phyloP scores from a whole-genome alignment of 2,888 invertebrate species.

The Fragum fragum region DNA sequence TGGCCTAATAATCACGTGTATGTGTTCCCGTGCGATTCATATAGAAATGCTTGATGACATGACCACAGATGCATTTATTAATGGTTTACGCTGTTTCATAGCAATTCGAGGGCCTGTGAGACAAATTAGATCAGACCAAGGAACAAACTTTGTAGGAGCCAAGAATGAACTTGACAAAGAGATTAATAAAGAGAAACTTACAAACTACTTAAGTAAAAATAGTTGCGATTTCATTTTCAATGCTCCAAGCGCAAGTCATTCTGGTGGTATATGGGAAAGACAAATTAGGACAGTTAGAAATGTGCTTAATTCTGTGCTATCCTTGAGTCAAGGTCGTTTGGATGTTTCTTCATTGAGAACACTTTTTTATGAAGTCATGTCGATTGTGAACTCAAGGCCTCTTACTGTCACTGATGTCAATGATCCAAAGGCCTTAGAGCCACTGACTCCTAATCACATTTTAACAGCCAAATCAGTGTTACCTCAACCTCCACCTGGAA shows the following conservation, averaged over 20 bases:
- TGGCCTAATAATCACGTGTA: slow-evolving; percentile 73
- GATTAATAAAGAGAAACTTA: slow-evolving; percentile 12
- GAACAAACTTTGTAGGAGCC: slow-evolving; percentile 74
- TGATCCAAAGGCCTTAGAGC: slow-evolving; percentile 34
- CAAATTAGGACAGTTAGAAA: slow-evolving; percentile 68
- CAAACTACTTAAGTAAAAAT: slow-evolving; percentile 36
- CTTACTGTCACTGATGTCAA: slow-evolving; percentile 47
- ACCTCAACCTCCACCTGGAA: slow-evolving; percentile 53
- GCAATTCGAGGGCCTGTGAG: slow-evolving; percentile 64
- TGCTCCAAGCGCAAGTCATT: slow-evolving; percentile 71
- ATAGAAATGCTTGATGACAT: slow-evolving; percentile 71
- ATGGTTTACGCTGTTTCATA: slow-evolving; percentile 67
- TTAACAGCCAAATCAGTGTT: slow-evolving; percentile 46
- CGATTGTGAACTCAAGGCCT: slow-evolving; percentile 47
- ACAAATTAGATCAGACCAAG: slow-evolving; percentile 68
- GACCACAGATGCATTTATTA: slow-evolving; percentile 72
- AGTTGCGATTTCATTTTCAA: neutral
- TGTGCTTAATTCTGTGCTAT: slow-evolving; percentile 64
- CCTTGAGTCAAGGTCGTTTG: slow-evolving; percentile 34
- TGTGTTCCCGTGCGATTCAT: slow-evolving; percentile 70
- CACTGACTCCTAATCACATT: slow-evolving; percentile 60
- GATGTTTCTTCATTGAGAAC: slow-evolving; percentile 50
- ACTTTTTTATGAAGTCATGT: slow-evolving; percentile 48
- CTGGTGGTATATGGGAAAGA: slow-evolving; percentile 64
- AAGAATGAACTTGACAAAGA: slow-evolving; percentile 61